Evolutionary conservation across 53 echinoderm and acorn worm species (phyloP).

Genomic region (Astropecten irregularis): DNA sequence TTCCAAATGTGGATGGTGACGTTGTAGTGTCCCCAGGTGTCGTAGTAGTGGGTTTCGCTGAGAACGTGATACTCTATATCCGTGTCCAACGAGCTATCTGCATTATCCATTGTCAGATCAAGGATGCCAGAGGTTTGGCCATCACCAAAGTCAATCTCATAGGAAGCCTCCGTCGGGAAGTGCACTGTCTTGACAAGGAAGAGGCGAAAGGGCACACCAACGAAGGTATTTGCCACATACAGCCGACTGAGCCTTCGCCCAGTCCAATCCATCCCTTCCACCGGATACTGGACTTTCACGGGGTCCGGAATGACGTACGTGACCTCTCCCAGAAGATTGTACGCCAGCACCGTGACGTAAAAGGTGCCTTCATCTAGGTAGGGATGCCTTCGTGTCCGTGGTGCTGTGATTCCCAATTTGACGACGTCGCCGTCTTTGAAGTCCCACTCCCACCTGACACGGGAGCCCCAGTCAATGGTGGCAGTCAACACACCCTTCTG

Average conservation of each 20-base stretch:
- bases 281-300: conserved; percentile 79
- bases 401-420: conserved; percentile 53
- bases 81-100: conserved; percentile 58
- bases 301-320: conserved; percentile 61
- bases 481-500: conserved; percentile 65
- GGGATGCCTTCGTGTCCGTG: conserved; percentile 64
- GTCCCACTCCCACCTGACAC: conserved; percentile 79
- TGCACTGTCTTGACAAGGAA: conserved; percentile 59
- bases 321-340: conserved; percentile 70
- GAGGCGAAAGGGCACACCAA: conserved; percentile 73
- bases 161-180: conserved; percentile 77
- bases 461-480: conserved; percentile 80
- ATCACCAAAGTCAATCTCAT: conserved; percentile 78
- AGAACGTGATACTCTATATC: conserved; percentile 65
- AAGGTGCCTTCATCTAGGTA: conserved; percentile 68
- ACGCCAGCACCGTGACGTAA: conserved; percentile 69
- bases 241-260: conserved; percentile 78
- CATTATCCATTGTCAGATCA: conserved; percentile 39
- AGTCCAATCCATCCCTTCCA: conserved; percentile 67
- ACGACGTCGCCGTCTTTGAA: conserved; percentile 77
- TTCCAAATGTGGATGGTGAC: conserved; percentile 79
- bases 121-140: conserved; percentile 4
- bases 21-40: conserved; percentile 73
- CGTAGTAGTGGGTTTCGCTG: conserved; percentile 64
- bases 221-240: conserved; percentile 57